Evolutionary conservation across 2,797 vertebrate species (phyloP), one percentile per base, ranked within the genome.

Genomic region (Sylvilagus floridanus): DNA sequence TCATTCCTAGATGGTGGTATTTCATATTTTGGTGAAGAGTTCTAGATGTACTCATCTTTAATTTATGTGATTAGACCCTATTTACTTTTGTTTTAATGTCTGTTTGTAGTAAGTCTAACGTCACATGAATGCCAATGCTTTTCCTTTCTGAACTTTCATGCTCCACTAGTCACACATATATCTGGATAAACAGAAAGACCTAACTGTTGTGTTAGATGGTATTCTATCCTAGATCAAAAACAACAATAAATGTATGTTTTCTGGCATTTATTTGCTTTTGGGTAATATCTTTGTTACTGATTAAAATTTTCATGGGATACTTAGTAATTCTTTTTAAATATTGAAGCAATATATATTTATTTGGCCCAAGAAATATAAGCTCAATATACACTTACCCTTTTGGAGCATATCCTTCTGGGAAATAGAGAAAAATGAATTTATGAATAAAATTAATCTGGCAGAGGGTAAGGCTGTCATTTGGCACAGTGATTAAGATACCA

Each of bases 221-320:
- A 2, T 85, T 94, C 21, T 7, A 71, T 68, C 14, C n/a, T 79
- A 71, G 17, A 73, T 73, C 8, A 47, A 86, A 32, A 21, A 35
- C 7, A 63, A 82, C 52, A 82, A 71, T 60, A 71, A 65, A 35
- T 0, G 28, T 71, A 2, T 87, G 17, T 63, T 83, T 81, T 62
- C 30, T 95, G 17, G 21, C 63, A 60, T 84, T 81, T 91, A 75
- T 84, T 88, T 89, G 42, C 26, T 19, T 78, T 95, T 73, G 52
- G 76, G 2, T 21, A 73, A 4, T 83, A 47, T 19, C 6, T 16
- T 92, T 95, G 63, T 75, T 84, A 65, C 68, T 66, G 62, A 79
- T 71, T 93, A 89, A 24, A 2, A 78, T 30, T 91, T 68, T 54
- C 32, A 21, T 75, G 21, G 5, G 72, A 79, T 90, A 10, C 79